A percentile compares a stretch with the other conserved stretches of the same genome.
phyloP scores from a whole-genome alignment of 1,140 invertebrate species.

The Pantala flavescens region DNA sequence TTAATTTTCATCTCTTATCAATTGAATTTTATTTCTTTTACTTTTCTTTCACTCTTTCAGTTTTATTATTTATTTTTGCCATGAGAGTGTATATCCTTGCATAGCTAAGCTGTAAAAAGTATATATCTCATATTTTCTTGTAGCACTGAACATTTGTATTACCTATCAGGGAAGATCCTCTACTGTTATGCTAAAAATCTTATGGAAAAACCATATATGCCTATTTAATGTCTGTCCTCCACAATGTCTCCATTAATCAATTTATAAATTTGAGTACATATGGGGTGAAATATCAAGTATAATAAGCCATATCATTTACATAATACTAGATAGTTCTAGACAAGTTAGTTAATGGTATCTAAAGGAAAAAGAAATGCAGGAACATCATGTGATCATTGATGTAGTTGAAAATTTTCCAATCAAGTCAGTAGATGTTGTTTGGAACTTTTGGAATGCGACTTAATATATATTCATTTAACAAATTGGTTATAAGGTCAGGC shows the following conservation, averaged over 20 bases:
- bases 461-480: background rate
- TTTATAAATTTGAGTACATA: background rate
- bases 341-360: background rate
- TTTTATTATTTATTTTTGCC: background rate
- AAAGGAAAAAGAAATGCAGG: background rate
- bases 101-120: conserved; percentile 5
- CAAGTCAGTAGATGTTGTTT: background rate
- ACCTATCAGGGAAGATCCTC: background rate
- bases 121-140: background rate
- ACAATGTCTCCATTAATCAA: conserved; percentile 2
- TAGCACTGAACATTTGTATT: conserved; percentile 6
- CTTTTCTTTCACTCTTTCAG: background rate
- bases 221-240: conserved; percentile 5
- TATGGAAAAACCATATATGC: conserved; percentile 2
- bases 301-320: conserved; percentile 10
- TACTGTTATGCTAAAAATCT: background rate
- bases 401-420: background rate
- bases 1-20: background rate
- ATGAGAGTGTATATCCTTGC: conserved; percentile 9
- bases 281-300: background rate
- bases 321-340: background rate
- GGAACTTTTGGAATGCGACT: background rate
- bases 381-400: conserved; percentile 1
- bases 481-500: background rate
- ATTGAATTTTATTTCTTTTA: background rate